Evolutionary conservation across 2,888 invertebrate genomes (phyloP).

Genomic region (Epiblema foenella): DNA sequence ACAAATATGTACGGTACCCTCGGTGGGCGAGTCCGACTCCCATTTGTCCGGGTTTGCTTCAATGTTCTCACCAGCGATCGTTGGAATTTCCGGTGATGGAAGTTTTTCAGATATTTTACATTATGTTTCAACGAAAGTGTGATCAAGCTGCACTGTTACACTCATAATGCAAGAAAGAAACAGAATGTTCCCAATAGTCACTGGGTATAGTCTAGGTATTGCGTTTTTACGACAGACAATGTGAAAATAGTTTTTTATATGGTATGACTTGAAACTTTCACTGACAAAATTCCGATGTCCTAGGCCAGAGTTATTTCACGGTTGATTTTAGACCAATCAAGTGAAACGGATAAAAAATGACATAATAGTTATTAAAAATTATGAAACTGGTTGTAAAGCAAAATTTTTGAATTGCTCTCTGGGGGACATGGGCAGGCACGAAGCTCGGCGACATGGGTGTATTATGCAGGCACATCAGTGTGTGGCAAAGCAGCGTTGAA

Average conservation of each 20-base stretch:
- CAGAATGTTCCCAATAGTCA: not conserved
- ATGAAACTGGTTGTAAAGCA: constrained; percentile 26
- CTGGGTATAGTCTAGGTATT: not conserved
- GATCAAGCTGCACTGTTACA: not conserved
- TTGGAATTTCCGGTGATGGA: too few relatives aligned
- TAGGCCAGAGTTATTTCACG: constrained; percentile 41
- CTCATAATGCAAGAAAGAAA: not conserved
- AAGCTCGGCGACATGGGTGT: too few relatives aligned
- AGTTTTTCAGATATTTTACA: not conserved
- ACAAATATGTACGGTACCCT: too few relatives aligned
- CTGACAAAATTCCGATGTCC: constrained; percentile 36
- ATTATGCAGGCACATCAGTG: too few relatives aligned
- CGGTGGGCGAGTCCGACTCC: too few relatives aligned
- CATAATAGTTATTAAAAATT: constrained; percentile 29
- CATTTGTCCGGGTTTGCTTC: too few relatives aligned
- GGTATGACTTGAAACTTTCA: constrained; percentile 30
- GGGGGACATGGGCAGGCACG: too few relatives aligned
- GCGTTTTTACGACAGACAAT: constrained; percentile 7
- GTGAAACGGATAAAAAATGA: constrained; percentile 24
- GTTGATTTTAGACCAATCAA: constrained; percentile 37
- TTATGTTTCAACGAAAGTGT: not conserved
- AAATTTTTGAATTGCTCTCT: not conserved
- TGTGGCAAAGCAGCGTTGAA: too few relatives aligned
- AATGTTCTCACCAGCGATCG: too few relatives aligned
- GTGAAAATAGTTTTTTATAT: constrained; percentile 35